Percentiles rank a stretch among this genome's conserved stretches.
These are phyloP conservation scores for Hyperoplus immaculatus DNA, from an alignment of 2,797 vertebrate genomes.

Conservation along the genomic window DNA sequence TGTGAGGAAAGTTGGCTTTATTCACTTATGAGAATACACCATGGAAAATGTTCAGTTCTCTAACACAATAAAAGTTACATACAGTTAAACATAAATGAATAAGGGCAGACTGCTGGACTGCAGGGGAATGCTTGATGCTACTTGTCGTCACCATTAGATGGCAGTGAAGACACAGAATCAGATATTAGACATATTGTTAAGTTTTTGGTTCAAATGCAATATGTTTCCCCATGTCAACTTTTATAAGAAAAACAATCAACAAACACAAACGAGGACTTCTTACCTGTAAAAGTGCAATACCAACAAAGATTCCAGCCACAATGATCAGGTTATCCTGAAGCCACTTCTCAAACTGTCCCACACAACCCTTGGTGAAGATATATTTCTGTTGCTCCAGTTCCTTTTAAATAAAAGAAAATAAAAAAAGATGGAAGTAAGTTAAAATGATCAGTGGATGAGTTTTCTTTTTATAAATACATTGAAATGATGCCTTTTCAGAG, in stretches of 20 bases:
- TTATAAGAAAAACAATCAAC: background rate
- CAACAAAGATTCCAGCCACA: conserved; percentile 92
- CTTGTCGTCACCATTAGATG: conserved; percentile 72
- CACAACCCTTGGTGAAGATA: conserved; percentile 94
- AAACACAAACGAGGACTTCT: conserved; percentile 8
- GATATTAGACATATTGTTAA: conserved; percentile 3
- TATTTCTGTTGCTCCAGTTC: conserved; percentile 89
- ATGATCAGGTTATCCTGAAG: conserved; percentile 93
- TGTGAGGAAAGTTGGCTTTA: too few relatives aligned
- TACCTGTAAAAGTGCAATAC: conserved; percentile 93
- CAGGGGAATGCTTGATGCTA: background rate
- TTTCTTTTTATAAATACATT: background rate
- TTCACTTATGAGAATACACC: too few relatives aligned
- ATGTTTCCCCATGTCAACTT: background rate
- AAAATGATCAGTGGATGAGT: background rate
- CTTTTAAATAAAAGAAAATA: conserved; percentile 67
- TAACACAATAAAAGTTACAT: too few relatives aligned
- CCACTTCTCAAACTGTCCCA: conserved; percentile 96
- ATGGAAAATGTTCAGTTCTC: too few relatives aligned
- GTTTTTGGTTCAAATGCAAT: conserved; percentile 16
- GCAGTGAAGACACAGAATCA: conserved; percentile 63
- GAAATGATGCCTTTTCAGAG: background rate
- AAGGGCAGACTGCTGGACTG: background rate
- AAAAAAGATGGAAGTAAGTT: conserved; percentile 4
- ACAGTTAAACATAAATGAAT: too few relatives aligned